phyloP scores from a whole-genome alignment of 2,888 invertebrate species.

The Deroplatys truncata region DNA sequence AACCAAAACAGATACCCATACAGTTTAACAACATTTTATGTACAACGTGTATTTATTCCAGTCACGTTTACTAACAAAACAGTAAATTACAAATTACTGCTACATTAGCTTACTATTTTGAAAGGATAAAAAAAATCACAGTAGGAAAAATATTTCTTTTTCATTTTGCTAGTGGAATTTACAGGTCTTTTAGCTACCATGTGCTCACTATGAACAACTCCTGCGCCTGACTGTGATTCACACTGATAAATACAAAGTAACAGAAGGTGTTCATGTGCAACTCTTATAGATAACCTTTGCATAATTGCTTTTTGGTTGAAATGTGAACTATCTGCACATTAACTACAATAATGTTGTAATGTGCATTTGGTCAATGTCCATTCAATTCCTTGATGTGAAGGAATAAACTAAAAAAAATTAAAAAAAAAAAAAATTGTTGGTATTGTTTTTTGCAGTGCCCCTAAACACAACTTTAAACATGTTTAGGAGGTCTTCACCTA shows the following conservation, averaged over 20 bases:
- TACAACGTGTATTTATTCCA: background rate
- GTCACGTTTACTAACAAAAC: background rate
- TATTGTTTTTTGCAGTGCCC: no score
- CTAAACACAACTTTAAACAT: background rate
- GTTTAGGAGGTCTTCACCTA: background rate
- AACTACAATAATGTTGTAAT: no score
- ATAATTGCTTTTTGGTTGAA: no score
- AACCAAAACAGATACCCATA: background rate
- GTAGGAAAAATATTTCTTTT: slow-evolving; percentile 10
- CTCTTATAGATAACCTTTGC: background rate
- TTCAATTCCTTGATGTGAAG: no score
- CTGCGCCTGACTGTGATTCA: background rate
- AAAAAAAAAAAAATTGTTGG: no score
- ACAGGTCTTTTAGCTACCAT: background rate
- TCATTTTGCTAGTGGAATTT: background rate
- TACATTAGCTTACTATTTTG: background rate
- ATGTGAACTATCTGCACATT: no score
- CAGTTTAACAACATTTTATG: slow-evolving; percentile 4
- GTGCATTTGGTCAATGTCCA: no score
- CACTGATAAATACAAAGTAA: background rate
- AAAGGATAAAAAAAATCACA: background rate
- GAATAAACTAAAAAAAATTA: no score
- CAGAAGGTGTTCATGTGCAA: background rate
- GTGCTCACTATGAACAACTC: background rate
- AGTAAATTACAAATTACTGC: background rate